Evolutionary conservation across 2,888 invertebrate genomes (phyloP), one percentile per base, ranked within the genome.

Genomic region (Aethes cnicana): DNA sequence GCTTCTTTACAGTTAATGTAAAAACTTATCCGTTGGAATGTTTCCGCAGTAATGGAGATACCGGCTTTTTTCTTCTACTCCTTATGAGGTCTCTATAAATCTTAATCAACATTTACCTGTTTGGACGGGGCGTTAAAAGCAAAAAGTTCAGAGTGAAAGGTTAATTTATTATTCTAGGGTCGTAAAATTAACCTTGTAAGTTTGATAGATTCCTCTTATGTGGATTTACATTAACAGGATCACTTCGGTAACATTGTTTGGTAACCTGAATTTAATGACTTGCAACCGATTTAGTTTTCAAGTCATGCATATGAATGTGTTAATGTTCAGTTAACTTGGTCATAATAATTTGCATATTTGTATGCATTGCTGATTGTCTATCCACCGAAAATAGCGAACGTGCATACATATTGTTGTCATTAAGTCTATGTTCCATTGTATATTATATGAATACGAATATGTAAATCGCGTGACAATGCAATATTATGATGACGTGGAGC

Each of bases 41-140:
- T 43, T 43, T 47, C 35, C 35, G 18, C 32, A 49, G 42, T 37
- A 49, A 47, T 52, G 48, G 33, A 53, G 56, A 52, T 30, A 47
- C 23, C 25, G 47, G 47, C 36, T 36, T 61, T 62, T 59, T 55
- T 56, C 35, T 56, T 17, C 39, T 21, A 44, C 56, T 21, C 58
- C 50, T 46, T 57, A 55, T 26, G 53, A 52, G 55, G 48, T 32
- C 44, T 47, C 57, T 50, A 64, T 66, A 64, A 65, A 68, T 66
- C 61, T 63, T 64, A 59, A 63, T 64, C 59, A 58, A 48, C 57
- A 54, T 56, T 61, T 37, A 57, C 30, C 28, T 46, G 47, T 49
- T 43, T 52, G 54, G 57, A 63, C 54, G 54, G 37, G 36, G 55
- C 55, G 58, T 58, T 59, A 58, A 60, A 62, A 62, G 50, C 47